phyloP scores from a whole-genome alignment of 2,113 vertebrate genomes.

The Falcunculus frontatus region DNA sequence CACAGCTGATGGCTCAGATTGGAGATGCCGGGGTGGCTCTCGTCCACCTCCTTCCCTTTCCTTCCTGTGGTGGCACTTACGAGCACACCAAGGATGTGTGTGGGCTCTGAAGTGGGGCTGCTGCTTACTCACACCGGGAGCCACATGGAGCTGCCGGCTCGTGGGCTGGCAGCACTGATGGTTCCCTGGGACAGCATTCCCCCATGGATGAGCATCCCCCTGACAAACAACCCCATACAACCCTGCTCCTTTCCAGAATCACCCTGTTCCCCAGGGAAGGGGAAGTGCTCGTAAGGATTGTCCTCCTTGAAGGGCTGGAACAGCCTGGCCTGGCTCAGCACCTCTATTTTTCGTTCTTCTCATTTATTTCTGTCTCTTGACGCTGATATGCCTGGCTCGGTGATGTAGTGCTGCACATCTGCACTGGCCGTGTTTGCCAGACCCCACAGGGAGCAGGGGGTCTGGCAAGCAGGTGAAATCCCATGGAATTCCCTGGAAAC shows the following conservation, averaged over 20 bases:
- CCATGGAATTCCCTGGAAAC: neutral
- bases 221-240: neutral
- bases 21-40: neutral
- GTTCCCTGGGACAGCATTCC: neutral
- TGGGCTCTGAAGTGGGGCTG: conserved; percentile 12
- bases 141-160: neutral
- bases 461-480: neutral
- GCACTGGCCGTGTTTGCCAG: neutral
- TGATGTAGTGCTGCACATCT: neutral
- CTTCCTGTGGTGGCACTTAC: neutral
- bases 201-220: neutral
- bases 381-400: accelerated
- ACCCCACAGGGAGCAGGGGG: accelerated
- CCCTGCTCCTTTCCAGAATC: neutral
- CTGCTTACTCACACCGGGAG: neutral
- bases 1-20: neutral
- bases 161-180: accelerated
- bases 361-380: neutral
- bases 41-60: neutral
- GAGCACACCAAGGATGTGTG: neutral
- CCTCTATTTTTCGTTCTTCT: neutral
- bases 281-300: accelerated
- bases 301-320: neutral
- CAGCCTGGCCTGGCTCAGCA: neutral
- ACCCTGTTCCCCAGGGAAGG: accelerated